Evolutionary conservation across 2,113 vertebrate genomes (phyloP).

Genomic region (Scomber japonicus): DNA sequence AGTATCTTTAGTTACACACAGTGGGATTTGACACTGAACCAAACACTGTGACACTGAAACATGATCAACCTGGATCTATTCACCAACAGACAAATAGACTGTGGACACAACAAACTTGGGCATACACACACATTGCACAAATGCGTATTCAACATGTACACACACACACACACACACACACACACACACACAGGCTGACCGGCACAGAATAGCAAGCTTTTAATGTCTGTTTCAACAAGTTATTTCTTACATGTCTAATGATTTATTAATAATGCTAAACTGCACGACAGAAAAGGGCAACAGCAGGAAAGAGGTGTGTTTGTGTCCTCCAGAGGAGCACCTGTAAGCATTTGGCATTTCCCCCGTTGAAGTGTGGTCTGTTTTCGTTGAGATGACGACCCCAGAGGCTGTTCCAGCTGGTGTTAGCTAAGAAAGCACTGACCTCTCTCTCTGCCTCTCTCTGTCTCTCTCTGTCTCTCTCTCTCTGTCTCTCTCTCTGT

Average conservation of each 20-base stretch:
- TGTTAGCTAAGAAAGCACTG: constrained; percentile 66
- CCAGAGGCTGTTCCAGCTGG: constrained; percentile 58
- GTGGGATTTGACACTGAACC: constrained; percentile 63
- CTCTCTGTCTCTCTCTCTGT: background rate
- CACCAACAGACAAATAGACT: constrained; percentile 41
- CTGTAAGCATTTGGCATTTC: constrained; percentile 61
- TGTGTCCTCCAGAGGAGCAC: constrained; percentile 49
- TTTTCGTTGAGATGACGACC: constrained; percentile 40
- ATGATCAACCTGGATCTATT: constrained; percentile 56
- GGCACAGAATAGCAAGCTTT: constrained; percentile 26
- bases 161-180: background rate
- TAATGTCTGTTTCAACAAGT: constrained; percentile 32
- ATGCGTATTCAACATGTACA: background rate
- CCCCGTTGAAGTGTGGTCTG: constrained; percentile 33
- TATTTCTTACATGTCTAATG: constrained; percentile 38
- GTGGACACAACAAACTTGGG: constrained; percentile 24
- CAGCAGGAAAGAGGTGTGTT: constrained; percentile 10
- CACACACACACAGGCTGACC: background rate
- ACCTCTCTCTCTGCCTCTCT: constrained; percentile 33
- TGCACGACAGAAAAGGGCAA: constrained; percentile 25
- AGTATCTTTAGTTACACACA: constrained; percentile 70
- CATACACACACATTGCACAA: constrained; percentile 23
- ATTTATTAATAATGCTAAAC: constrained; percentile 45
- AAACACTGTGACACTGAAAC: constrained; percentile 59
- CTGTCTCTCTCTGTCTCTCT: constrained; percentile 11